Conservation (phyloP, 2,113 vertebrate species). For the Oryzias woworae region DNA sequence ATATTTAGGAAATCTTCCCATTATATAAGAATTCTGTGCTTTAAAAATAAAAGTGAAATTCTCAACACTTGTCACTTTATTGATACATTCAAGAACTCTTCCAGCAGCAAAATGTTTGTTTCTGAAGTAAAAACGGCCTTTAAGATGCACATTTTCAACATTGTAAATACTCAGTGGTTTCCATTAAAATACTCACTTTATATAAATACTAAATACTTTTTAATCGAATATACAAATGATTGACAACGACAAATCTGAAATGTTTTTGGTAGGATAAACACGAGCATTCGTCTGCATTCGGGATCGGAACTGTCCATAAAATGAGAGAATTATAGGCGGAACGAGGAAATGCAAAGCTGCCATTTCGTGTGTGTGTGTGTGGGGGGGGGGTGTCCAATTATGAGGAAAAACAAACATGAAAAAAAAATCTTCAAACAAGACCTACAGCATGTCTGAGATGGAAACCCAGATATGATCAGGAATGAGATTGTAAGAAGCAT, state of each 20-base stretch:
- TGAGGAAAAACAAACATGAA: constrained; percentile 4
- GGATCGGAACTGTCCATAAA: constrained; percentile 12
- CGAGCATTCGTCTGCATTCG: not conserved
- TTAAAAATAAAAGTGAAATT: too few species aligned
- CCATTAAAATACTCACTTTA: not conserved
- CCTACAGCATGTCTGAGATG: not conserved
- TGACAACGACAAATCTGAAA: not conserved
- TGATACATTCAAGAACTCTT: too few species aligned
- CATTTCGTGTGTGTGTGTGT: not conserved
- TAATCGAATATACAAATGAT: constrained; percentile 7
- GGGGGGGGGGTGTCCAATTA: constrained; percentile 10
- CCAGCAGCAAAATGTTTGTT: too few species aligned
- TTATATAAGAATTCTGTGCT: too few species aligned
- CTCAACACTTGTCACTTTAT: too few species aligned
- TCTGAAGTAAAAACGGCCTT: too few species aligned
- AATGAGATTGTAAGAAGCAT: not conserved
- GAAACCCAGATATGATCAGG: not conserved
- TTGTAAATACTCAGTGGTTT: too few species aligned
- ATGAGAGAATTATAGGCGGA: constrained; percentile 41
- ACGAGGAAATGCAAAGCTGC: constrained; percentile 39
- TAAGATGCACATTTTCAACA: too few species aligned
- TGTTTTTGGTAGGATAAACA: not conserved
- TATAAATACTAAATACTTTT: not conserved
- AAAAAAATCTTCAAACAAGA: not conserved
- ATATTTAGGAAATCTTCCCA: too few species aligned